A percentile compares a stretch with the other conserved stretches of the same genome.
Conservation (phyloP, 2,888 invertebrate species). For the Myopa tessellatipennis region DNA sequence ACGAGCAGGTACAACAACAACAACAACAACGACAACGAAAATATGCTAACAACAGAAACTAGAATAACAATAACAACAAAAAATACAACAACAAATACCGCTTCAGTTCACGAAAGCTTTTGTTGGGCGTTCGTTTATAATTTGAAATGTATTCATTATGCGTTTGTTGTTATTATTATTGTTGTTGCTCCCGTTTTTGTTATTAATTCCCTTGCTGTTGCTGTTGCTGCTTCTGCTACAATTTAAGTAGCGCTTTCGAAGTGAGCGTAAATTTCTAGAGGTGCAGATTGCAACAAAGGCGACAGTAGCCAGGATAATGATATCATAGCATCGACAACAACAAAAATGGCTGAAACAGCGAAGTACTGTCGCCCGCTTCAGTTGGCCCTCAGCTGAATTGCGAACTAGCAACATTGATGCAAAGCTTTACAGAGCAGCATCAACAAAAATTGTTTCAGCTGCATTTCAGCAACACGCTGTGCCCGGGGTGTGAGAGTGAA, state of each 20-base stretch:
- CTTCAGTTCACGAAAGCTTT: neutral
- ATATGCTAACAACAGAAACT: neutral
- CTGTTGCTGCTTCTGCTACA: neutral
- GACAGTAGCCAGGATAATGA: constrained; percentile 9
- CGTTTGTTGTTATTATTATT: neutral
- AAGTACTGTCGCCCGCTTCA: neutral
- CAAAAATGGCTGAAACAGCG: neutral
- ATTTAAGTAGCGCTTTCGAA: constrained; percentile 22
- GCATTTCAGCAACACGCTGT: neutral
- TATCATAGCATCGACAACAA: constrained; percentile 9
- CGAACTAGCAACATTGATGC: constrained; percentile 14
- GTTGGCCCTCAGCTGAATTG: constrained; percentile 2
- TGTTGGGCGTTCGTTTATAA: neutral
- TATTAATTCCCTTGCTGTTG: neutral
- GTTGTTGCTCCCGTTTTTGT: neutral
- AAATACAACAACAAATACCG: neutral
- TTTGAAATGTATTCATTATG: no score
- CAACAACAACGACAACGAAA: neutral
- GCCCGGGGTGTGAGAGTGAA: neutral
- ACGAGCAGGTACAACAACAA: constrained; percentile 2
- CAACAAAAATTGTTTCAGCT: neutral
- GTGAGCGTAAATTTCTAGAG: constrained; percentile 21
- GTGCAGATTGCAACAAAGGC: neutral
- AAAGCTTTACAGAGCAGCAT: constrained; percentile 19
- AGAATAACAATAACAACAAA: neutral